phyloP scores from a whole-genome alignment of 2,888 invertebrate species.

The Drosophila lacicola region DNA sequence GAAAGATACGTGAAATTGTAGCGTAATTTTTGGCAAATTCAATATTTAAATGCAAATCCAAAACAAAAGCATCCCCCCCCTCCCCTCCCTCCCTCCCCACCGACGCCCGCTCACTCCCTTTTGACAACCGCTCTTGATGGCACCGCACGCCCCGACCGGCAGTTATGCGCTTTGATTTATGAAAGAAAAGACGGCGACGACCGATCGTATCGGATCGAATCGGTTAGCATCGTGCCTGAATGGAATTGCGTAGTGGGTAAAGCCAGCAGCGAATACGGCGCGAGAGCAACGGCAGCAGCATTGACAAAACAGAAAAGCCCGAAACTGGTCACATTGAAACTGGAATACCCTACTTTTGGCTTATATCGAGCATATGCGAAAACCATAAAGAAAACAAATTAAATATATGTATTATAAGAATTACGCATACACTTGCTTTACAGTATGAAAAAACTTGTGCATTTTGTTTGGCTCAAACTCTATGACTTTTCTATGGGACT shows the following conservation, averaged over 20 bases:
- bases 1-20: conserved; percentile 46
- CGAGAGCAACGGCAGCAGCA: conserved; percentile 10
- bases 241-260: conserved; percentile 59
- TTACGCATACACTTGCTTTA: neutral
- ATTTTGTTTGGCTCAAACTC: neutral
- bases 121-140: neutral
- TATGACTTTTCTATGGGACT: conserved; percentile 2
- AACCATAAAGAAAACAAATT: too few species aligned
- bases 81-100: neutral
- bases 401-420: too few species aligned
- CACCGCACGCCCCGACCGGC: conserved; percentile 13
- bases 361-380: neutral
- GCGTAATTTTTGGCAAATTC: conserved; percentile 43
- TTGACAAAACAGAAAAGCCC: neutral
- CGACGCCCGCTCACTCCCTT: neutral
- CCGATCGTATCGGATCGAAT: conserved; percentile 36
- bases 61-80: conserved; percentile 33
- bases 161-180: conserved; percentile 65
- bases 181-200: conserved; percentile 44
- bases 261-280: conserved; percentile 2
- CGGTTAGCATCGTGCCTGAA: conserved; percentile 43
- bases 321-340: neutral
- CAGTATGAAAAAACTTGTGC: neutral
- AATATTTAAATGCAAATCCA: conserved; percentile 35
- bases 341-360: neutral